phyloP scores from a whole-genome alignment of 2,797 vertebrate genomes.

The Cyprinodon diabolis region DNA sequence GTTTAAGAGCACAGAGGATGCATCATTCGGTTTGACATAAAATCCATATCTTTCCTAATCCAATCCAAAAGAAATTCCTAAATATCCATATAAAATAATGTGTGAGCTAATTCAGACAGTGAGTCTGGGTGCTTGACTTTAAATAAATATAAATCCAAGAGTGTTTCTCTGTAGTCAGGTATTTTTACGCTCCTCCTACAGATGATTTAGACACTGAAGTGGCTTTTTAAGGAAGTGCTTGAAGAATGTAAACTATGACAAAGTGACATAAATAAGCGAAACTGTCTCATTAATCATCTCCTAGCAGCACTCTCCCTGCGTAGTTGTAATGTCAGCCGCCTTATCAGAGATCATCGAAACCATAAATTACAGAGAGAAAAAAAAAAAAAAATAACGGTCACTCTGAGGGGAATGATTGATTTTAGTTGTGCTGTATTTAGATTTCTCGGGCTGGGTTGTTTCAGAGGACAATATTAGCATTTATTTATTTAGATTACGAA shows the following conservation, averaged over 20 bases:
- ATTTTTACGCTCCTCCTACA: neutral
- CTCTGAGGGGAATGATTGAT: slow-evolving; percentile 5
- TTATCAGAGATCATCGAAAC: slow-evolving; percentile 41
- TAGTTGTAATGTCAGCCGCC: slow-evolving; percentile 16
- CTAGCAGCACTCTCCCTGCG: slow-evolving; percentile 28
- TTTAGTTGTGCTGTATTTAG: neutral
- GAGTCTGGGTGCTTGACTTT: neutral
- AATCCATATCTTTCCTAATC: neutral
- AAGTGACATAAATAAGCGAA: slow-evolving; percentile 36
- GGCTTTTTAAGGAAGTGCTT: slow-evolving; percentile 15
- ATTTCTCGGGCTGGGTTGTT: neutral
- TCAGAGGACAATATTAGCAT: neutral
- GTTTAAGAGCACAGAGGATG: neutral
- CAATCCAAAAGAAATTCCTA: neutral
- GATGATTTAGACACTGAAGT: neutral
- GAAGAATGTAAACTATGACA: slow-evolving; percentile 39
- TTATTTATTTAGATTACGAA: neutral
- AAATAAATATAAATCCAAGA: neutral
- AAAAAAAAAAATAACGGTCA: slow-evolving; percentile 3
- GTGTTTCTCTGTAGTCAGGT: neutral
- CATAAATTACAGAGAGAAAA: slow-evolving; percentile 38
- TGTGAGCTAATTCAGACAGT: neutral
- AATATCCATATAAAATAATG: neutral
- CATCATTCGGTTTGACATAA: neutral
- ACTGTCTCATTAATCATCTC: slow-evolving; percentile 43